Percentiles rank a stretch among this genome's conserved stretches.
Evolutionary conservation across 92 coral and sea anemone genomes (phyloP).

Genomic region (Metridium senile): DNA sequence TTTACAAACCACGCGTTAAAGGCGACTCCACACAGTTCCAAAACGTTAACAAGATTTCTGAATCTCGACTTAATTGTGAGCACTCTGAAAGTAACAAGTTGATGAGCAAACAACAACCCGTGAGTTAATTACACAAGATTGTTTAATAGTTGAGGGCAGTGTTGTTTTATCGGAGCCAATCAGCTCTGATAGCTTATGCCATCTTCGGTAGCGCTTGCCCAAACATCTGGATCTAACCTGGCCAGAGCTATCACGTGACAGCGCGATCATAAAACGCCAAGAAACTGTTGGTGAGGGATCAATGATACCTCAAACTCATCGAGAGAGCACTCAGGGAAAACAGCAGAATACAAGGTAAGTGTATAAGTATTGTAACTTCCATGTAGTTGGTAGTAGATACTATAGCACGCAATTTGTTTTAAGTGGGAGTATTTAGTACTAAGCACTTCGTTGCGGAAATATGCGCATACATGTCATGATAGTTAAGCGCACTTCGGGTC

Average conservation of each 20-base stretch:
- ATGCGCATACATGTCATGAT: too few relatives aligned
- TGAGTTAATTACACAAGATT: conserved; percentile 56
- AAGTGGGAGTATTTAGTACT: too few relatives aligned
- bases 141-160: conserved; percentile 72
- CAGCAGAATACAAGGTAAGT: conserved; percentile 1
- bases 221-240: conserved; percentile 75
- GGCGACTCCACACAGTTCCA: too few relatives aligned
- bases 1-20: not conserved
- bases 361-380: too few relatives aligned
- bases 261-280: conserved; percentile 5
- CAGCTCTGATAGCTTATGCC: conserved; percentile 48
- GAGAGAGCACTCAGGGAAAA: not conserved
- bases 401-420: too few relatives aligned
- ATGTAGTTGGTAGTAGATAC: too few relatives aligned
- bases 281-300: not conserved
- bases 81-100: conserved; percentile 5
- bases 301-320: not conserved
- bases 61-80: not conserved
- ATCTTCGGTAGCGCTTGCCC: conserved; percentile 35
- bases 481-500: too few relatives aligned
- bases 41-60: too few relatives aligned
- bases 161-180: conserved; percentile 67
- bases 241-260: conserved; percentile 39
- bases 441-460: too few relatives aligned
- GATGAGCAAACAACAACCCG: conserved; percentile 1